These are phyloP conservation scores for Drosophila melanica DNA, from an alignment of 1,140 invertebrate species.

Conservation along the genomic window DNA sequence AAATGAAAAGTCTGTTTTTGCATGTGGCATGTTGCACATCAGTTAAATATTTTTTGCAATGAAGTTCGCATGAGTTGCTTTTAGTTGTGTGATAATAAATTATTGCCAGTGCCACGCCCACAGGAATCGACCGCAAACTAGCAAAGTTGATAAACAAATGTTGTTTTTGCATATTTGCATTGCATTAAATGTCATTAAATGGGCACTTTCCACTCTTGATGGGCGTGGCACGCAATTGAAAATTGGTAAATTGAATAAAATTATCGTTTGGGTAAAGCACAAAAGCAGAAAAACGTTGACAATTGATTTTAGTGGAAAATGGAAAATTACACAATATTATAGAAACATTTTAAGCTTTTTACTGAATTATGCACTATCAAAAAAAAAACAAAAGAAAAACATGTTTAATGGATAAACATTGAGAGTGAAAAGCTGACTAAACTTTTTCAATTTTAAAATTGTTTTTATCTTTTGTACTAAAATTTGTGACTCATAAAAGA, in stretches of 20 bases:
- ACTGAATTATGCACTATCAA: not conserved
- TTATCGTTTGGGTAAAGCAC: not conserved
- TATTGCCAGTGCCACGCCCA: slow-evolving; percentile 14
- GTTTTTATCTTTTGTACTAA: not conserved
- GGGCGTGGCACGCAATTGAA: slow-evolving; percentile 31
- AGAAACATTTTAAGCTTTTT: slow-evolving; percentile 1
- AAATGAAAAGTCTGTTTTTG: slow-evolving; percentile 25
- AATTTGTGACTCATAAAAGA: not conserved
- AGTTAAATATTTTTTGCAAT: slow-evolving; percentile 15
- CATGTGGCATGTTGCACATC: slow-evolving; percentile 6
- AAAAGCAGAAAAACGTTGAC: not conserved
- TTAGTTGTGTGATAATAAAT: slow-evolving; percentile 11
- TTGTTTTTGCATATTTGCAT: slow-evolving; percentile 36
- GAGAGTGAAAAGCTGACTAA: not conserved
- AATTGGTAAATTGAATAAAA: slow-evolving; percentile 5
- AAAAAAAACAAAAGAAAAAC: not conserved
- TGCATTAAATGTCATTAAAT: slow-evolving; percentile 26
- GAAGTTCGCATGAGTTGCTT: not conserved
- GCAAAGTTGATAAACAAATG: slow-evolving; percentile 40
- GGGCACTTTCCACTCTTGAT: slow-evolving; percentile 4
- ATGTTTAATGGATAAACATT: not conserved
- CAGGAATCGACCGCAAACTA: slow-evolving; percentile 23
- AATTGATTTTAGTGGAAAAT: slow-evolving; percentile 9
- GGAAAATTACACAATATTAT: slow-evolving; percentile 14
- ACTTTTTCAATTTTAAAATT: not conserved